Conservation (phyloP, 2,797 vertebrate species). For the Lagodon rhomboides region DNA sequence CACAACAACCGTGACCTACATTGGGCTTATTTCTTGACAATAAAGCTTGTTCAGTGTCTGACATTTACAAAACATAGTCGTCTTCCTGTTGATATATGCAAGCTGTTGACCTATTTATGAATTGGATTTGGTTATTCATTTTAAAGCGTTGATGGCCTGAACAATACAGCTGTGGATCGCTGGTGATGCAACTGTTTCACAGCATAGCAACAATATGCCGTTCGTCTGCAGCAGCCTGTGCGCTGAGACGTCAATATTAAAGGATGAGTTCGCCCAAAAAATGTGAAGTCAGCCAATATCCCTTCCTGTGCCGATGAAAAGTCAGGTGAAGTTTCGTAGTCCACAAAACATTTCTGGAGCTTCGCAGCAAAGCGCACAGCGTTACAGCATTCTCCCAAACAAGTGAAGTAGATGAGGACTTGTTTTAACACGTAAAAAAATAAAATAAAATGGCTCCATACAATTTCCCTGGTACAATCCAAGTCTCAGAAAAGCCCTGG, state of each 20-base stretch:
- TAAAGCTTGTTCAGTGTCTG: background rate
- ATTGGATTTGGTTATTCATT: slow-evolving; percentile 16
- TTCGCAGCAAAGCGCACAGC: no score
- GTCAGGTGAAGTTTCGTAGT: no score
- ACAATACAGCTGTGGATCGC: background rate
- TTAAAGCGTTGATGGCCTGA: background rate
- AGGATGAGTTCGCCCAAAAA: no score
- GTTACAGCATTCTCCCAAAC: no score
- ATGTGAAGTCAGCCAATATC: no score
- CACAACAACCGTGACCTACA: background rate
- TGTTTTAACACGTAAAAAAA: no score
- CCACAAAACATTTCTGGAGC: no score
- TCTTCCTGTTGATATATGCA: background rate
- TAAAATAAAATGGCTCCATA: no score
- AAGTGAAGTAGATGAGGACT: no score
- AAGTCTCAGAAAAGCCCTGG: no score
- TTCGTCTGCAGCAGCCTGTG: slow-evolving; percentile 5
- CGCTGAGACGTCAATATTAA: slow-evolving; percentile 21
- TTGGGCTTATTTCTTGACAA: background rate
- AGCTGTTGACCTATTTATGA: slow-evolving; percentile 5
- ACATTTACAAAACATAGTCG: background rate
- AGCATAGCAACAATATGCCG: background rate
- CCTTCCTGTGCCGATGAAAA: no score
- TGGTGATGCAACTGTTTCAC: background rate
- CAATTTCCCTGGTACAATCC: no score